Percentiles rank a stretch among this genome's conserved stretches.
These are phyloP conservation scores for Hippocampus mohnikei DNA, from an alignment of 2,113 vertebrate species.

Conservation along the genomic window DNA sequence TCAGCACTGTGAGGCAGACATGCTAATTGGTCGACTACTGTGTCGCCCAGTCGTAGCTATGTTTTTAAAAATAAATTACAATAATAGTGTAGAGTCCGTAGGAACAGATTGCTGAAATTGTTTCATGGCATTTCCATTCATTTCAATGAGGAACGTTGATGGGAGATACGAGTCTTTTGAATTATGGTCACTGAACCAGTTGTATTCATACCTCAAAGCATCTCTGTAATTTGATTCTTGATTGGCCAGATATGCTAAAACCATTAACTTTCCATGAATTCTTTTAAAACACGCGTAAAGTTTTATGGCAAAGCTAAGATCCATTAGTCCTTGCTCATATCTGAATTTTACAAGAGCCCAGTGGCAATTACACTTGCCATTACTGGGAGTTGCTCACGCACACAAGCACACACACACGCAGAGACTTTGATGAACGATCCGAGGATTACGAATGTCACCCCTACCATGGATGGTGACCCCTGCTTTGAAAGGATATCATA, in stretches of 20 bases:
- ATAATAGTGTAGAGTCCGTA: no score
- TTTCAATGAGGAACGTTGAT: no score
- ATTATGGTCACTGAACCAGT: no score
- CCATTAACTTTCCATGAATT: conserved; percentile 20
- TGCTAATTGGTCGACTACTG: no score
- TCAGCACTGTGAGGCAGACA: no score
- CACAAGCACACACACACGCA: conserved; percentile 9
- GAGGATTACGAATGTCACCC: conserved; percentile 37
- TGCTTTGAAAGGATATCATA: conserved; percentile 39
- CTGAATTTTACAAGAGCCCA: conserved; percentile 23
- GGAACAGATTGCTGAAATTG: no score
- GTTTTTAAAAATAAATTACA: no score
- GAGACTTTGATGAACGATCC: conserved; percentile 47
- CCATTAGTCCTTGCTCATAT: conserved; percentile 20
- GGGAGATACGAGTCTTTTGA: no score
- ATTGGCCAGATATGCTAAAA: neutral
- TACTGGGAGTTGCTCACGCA: conserved; percentile 27
- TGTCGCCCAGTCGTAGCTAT: no score
- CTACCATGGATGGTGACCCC: conserved; percentile 35
- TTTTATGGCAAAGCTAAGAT: conserved; percentile 3
- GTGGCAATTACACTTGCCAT: conserved; percentile 29
- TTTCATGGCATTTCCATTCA: no score
- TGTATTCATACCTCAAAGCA: neutral
- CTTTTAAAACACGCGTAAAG: neutral
- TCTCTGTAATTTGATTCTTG: neutral